Evolutionary conservation across 2,888 invertebrate species (phyloP).

Genomic region (Oscheius sp.): DNA sequence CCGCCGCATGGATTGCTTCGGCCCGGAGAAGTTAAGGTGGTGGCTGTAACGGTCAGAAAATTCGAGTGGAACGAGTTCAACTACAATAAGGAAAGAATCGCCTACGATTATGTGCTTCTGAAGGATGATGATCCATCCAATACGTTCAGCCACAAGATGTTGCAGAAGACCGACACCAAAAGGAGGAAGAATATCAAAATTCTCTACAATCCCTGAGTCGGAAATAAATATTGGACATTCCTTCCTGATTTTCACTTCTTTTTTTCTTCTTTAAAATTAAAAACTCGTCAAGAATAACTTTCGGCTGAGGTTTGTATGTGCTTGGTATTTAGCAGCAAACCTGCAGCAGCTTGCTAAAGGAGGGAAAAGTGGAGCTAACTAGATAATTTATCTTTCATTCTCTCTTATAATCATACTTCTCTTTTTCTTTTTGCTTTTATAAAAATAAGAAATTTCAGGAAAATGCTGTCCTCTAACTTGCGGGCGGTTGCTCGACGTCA

Average conservation of each 20-base stretch:
- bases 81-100: conserved; percentile 15
- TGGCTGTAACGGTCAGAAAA: conserved; percentile 32
- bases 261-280: too few species aligned
- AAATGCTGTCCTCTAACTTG: conserved; percentile 49
- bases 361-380: too few species aligned
- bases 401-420: neutral
- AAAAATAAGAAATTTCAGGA: neutral
- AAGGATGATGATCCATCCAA: conserved; percentile 5
- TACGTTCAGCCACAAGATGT: conserved; percentile 17
- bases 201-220: neutral
- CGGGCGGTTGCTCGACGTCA: conserved; percentile 42
- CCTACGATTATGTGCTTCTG: conserved; percentile 21
- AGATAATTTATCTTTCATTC: too few species aligned
- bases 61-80: neutral
- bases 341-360: neutral
- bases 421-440: neutral
- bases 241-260: too few species aligned
- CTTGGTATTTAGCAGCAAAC: neutral
- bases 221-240: neutral
- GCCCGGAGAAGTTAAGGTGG: conserved; percentile 30
- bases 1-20: conserved; percentile 40
- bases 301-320: too few species aligned
- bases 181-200: conserved; percentile 22
- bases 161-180: neutral
- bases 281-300: too few species aligned